These are phyloP conservation scores for Chrysomallon squamiferum DNA, from an alignment of 1,140 invertebrate genomes.

Conservation along the genomic window DNA sequence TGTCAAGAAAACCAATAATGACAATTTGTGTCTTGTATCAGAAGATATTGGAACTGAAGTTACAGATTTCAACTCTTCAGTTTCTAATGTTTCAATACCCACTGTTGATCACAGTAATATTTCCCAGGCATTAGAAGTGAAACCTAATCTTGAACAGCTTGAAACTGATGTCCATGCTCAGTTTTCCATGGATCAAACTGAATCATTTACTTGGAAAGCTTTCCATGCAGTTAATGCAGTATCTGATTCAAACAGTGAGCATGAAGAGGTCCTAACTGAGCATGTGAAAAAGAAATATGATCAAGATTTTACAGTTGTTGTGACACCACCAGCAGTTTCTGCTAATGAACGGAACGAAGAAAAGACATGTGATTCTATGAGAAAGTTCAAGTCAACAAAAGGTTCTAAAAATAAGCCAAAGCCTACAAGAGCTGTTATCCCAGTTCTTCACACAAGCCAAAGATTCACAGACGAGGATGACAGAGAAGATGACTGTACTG, in stretches of 20 bases:
- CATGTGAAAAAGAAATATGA: conserved; percentile 27
- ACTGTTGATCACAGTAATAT: not conserved
- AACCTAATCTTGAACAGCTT: not conserved
- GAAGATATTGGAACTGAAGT: too few species aligned
- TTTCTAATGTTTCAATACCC: not conserved
- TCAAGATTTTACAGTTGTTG: not conserved
- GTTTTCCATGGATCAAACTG: not conserved
- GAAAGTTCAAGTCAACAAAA: too few species aligned
- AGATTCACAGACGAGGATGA: too few species aligned
- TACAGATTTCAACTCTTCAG: too few species aligned
- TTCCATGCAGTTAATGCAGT: not conserved
- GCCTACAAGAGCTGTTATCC: too few species aligned
- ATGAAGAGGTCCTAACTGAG: conserved; percentile 25
- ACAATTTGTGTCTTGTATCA: too few species aligned
- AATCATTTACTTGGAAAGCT: not conserved
- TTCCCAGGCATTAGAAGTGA: not conserved
- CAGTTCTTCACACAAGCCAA: too few species aligned
- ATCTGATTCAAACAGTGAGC: conserved; percentile 24
- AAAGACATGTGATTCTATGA: too few species aligned
- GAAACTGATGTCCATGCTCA: not conserved
- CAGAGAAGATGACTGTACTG: too few species aligned
- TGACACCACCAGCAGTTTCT: too few species aligned
- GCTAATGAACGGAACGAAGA: too few species aligned
- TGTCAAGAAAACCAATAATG: not conserved
- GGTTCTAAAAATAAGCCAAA: too few species aligned